Percentiles rank a stretch among this genome's conserved stretches.
These are phyloP conservation scores for Drosophila flavopinicola DNA, from an alignment of 2,888 invertebrate species.

Conservation along the genomic window DNA sequence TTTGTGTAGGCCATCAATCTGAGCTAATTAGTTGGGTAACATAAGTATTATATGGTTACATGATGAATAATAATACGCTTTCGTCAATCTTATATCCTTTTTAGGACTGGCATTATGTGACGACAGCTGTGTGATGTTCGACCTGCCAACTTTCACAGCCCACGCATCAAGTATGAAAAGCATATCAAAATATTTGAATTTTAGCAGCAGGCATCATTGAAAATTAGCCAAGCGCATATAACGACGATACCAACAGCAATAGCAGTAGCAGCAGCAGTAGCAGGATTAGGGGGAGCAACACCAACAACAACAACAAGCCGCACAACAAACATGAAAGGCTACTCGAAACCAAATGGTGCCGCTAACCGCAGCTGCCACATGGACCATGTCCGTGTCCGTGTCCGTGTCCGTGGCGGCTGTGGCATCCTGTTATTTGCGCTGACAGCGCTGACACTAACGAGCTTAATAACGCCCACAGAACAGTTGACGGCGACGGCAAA, in stretches of 20 bases:
- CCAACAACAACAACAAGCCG: slow-evolving; percentile 25
- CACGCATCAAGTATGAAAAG: slow-evolving; percentile 61
- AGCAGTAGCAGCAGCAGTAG: slow-evolving; percentile 2
- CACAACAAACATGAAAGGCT: slow-evolving; percentile 65
- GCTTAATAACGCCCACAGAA: slow-evolving; percentile 78
- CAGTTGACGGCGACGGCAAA: slow-evolving; percentile 57
- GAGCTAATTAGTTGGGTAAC: slow-evolving; percentile 40
- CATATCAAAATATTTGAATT: slow-evolving; percentile 73
- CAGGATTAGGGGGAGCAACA: slow-evolving; percentile 5
- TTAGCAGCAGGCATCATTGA: slow-evolving; percentile 46
- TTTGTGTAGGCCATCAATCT: slow-evolving; percentile 13
- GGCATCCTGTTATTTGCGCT: slow-evolving; percentile 73
- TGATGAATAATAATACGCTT: slow-evolving; percentile 21
- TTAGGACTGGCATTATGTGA: slow-evolving; percentile 56
- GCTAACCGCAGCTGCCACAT: slow-evolving; percentile 61
- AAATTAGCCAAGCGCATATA: slow-evolving; percentile 54
- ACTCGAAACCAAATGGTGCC: slow-evolving; percentile 70
- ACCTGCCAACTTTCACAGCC: neutral
- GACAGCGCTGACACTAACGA: slow-evolving; percentile 78
- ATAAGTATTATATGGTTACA: slow-evolving; percentile 12
- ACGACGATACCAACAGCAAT: slow-evolving; percentile 11
- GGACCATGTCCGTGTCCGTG: slow-evolving; percentile 55
- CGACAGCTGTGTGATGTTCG: slow-evolving; percentile 9
- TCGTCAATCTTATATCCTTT: slow-evolving; percentile 21
- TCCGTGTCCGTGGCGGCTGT: slow-evolving; percentile 54